Evolutionary conservation across 2,113 vertebrate genomes (phyloP).

Genomic region (Gasterosteus aculeatus): DNA sequence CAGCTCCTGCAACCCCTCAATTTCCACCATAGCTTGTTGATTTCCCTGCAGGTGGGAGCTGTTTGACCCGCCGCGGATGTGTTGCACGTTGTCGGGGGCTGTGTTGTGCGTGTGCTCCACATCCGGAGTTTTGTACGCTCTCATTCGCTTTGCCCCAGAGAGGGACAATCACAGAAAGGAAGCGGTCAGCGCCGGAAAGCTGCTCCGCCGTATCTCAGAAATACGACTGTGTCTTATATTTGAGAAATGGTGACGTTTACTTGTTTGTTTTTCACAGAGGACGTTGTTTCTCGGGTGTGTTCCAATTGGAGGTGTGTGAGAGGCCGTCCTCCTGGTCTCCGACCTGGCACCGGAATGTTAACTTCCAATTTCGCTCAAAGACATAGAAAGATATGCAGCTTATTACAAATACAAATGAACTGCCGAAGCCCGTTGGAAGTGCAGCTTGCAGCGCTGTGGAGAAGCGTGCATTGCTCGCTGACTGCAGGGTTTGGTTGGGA

Average conservation of each 20-base stretch:
- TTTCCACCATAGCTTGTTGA: not conserved
- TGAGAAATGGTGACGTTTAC: conserved; percentile 8
- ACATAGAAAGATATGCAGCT: not conserved
- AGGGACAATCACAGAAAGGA: not conserved
- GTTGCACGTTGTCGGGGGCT: conserved; percentile 22
- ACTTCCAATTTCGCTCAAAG: conserved; percentile 2
- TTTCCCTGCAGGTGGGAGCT: conserved; percentile 20
- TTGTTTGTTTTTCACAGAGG: not conserved
- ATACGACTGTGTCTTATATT: conserved; percentile 9
- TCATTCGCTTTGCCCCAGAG: not conserved
- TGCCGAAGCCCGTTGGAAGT: not conserved
- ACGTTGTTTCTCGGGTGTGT: conserved; percentile 20
- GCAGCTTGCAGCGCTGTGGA: too few relatives aligned
- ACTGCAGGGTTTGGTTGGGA: too few relatives aligned
- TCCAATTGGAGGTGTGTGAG: not conserved
- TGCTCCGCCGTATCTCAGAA: conserved; percentile 10
- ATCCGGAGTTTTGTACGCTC: conserved; percentile 20
- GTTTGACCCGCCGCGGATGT: conserved; percentile 30
- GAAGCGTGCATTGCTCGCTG: too few relatives aligned
- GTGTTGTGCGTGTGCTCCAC: conserved; percentile 8
- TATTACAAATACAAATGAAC: not conserved
- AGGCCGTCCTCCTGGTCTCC: not conserved
- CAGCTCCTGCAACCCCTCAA: conserved; percentile 8
- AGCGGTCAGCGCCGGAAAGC: not conserved
- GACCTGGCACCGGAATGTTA: conserved; percentile 6